Evolutionary conservation across 2,797 vertebrate species (phyloP).

Genomic region (Varecia variegata): DNA sequence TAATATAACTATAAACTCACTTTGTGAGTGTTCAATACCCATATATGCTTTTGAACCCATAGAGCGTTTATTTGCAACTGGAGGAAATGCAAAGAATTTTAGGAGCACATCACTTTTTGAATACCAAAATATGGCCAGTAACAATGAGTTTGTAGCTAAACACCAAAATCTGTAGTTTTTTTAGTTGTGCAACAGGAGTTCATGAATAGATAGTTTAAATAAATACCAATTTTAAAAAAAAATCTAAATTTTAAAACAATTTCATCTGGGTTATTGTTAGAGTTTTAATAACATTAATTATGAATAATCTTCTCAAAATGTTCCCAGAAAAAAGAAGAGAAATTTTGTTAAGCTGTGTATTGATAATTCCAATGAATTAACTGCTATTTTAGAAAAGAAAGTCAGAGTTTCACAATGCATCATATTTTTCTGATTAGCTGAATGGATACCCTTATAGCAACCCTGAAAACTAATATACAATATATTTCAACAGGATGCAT

Average conservation of each 20-base stretch:
- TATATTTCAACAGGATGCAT: neutral
- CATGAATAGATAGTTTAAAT: neutral
- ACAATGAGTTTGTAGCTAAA: neutral
- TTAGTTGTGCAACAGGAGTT: conserved; percentile 78
- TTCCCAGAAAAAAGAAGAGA: conserved; percentile 29
- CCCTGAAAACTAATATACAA: neutral
- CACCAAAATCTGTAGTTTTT: conserved; percentile 9
- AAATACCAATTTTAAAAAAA: neutral
- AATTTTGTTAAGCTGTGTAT: conserved; percentile 8
- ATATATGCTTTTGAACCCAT: neutral
- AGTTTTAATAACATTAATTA: conserved; percentile 6
- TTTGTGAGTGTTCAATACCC: neutral
- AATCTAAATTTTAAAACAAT: neutral
- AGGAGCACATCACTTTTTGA: conserved; percentile 19
- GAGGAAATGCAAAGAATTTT: conserved; percentile 79
- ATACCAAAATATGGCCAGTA: neutral
- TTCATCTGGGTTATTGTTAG: neutral
- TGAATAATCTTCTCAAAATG: conserved; percentile 50
- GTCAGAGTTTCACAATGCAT: conserved; percentile 53
- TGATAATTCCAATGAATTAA: neutral
- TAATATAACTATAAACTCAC: neutral
- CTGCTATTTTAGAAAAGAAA: conserved; percentile 59
- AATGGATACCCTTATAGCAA: neutral
- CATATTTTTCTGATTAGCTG: neutral
- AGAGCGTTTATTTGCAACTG: conserved; percentile 43